These are phyloP conservation scores for Aix galericulata DNA, from an alignment of 2,113 vertebrate genomes.

Conservation along the genomic window DNA sequence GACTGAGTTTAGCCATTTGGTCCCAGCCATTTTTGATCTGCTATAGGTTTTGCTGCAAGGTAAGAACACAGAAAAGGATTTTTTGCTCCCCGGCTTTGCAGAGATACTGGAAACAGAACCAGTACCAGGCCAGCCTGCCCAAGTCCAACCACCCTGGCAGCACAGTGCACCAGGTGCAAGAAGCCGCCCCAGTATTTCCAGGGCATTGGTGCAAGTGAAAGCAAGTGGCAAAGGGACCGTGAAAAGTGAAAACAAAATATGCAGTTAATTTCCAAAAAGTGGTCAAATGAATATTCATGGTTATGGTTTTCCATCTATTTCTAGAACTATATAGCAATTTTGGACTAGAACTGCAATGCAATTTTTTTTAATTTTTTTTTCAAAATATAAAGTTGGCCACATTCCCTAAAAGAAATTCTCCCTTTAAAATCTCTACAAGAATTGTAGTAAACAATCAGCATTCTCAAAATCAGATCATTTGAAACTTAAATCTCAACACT, in stretches of 20 bases:
- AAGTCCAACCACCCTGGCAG: rapidly evolving
- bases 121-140: too few relatives aligned
- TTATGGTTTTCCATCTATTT: background rate
- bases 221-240: background rate
- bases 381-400: background rate
- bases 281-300: background rate
- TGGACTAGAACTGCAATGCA: rapidly evolving
- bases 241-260: background rate
- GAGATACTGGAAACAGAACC: background rate
- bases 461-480: background rate
- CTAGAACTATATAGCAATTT: background rate
- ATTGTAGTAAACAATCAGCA: background rate
- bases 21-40: background rate
- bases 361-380: background rate
- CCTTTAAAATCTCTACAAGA: background rate
- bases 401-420: background rate
- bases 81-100: background rate
- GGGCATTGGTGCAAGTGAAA: background rate
- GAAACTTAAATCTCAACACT: background rate
- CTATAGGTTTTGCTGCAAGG: background rate
- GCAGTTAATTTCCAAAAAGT: background rate
- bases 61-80: background rate
- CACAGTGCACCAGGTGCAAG: rapidly evolving
- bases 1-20: background rate
- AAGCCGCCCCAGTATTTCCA: background rate